Base-by-base conservation (phyloP, 2,888 invertebrate species). In the Caenorhabditis uteleia region DNA sequence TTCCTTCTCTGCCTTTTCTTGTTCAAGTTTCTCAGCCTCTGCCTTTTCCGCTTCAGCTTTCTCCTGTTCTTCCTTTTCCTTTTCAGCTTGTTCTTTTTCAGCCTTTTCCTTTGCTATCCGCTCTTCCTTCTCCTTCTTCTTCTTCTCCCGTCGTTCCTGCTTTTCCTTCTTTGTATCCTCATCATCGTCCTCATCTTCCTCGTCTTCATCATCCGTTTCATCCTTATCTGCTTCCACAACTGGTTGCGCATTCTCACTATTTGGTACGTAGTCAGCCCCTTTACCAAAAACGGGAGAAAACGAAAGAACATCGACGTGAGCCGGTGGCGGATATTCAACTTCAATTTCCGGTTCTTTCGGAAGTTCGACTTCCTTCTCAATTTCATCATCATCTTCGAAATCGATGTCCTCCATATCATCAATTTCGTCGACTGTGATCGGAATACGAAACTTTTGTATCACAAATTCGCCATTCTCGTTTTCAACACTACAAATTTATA, bases 31-130 rank as follows among this genome's bases (percentile, higher is more conserved):
- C 36, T n/a, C 16, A n/a, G n/a, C n/a, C 2, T 42, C 42, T 3
- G n/a, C 49, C 1, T 18, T 18, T 1, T 36, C 1, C 3, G 16
- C 34, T 23, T 39, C 40, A 6, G 26, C 38, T 25, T 18, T 36
- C 27, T 26, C n/a, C 38, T 27, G 34, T 10, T 5, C 38, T 20
- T 12, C 27, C 23, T 31, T 40, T n/a, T 29, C 38, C 12, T 38
- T 45, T 16, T 14, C 38, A 29, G 36, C 18, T 16, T 29, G 31
- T 2, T 49, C n/a, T 16, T 39, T 27, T 40, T 51, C 36, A 23
- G 40, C 33, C 27, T 26, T n/a, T 2, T 43, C 43, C 18, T 44
- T 44, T 1, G 29, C 44, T 18, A 23, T 33, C 21, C 12, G 21
- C 6, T 12, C 6, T 8, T 36, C 18, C 7, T 36, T 26, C 12